Conservation (phyloP, 2,888 invertebrate genomes). For the Sinotaia quadrata region DNA sequence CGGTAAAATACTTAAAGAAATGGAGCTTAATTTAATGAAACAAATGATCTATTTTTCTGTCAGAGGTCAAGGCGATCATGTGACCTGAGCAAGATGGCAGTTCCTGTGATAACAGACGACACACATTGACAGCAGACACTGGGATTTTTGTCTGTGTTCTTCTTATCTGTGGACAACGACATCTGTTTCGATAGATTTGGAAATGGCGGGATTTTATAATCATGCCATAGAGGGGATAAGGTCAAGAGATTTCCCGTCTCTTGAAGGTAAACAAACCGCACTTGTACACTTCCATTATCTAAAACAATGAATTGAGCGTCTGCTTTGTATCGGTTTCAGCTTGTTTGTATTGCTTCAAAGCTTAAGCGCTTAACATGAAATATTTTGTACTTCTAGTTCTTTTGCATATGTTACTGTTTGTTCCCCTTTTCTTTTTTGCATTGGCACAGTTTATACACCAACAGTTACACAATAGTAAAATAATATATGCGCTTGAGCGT, state of each 20-base stretch:
- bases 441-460: too few species aligned
- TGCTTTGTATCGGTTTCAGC: too few species aligned
- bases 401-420: too few species aligned
- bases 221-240: constrained; percentile 29
- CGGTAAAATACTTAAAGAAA: background rate
- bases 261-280: constrained; percentile 32
- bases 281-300: too few species aligned
- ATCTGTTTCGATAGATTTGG: constrained; percentile 16
- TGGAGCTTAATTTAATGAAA: background rate
- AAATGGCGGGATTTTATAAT: constrained; percentile 26
- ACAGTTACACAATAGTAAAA: too few species aligned
- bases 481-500: too few species aligned
- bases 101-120: constrained; percentile 6
- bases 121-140: constrained; percentile 1
- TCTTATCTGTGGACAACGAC: constrained; percentile 21
- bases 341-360: too few species aligned
- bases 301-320: too few species aligned
- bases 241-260: constrained; percentile 30
- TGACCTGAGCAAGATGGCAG: constrained; percentile 24
- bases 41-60: constrained; percentile 38
- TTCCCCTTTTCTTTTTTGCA: too few species aligned
- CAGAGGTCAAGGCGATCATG: constrained; percentile 42
- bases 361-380: too few species aligned
- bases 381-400: too few species aligned
- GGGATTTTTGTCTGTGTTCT: constrained; percentile 4